Evolutionary conservation across 2,797 vertebrate species (phyloP), one percentile per base, ranked within the genome.

Genomic region (Myotis pilosus): DNA sequence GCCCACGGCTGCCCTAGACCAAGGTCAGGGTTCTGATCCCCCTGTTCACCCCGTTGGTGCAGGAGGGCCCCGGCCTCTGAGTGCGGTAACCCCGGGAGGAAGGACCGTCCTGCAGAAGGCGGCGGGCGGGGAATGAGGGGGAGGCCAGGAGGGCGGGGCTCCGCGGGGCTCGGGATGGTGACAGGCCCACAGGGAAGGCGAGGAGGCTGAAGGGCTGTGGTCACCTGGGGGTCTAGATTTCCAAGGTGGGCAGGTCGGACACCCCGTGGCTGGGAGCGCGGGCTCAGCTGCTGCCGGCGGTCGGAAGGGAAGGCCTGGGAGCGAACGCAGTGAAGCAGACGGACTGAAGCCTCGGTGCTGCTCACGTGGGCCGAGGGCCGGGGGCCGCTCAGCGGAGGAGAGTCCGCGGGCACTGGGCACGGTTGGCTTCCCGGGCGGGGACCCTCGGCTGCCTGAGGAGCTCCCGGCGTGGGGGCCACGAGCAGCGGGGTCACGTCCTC

Each of bases 261-360:
- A 16, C 7, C 1, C 36, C 10, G 0, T 0, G 15, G 41, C 22
- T 76, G 25, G 19, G 8, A 4, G 1, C 0, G 13, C 16, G 64
- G 57, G 12, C 66, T 22, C 16, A 28, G 47, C 3, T 0, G 11
- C 28, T 1, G 5, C 30, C 0, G 41, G 3, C 1, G 13, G 6
- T 3, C 0, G 0, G 33, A 13, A 55, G 25, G 13, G 47, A 86
- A 47, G 53, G 20, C 8, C 89, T 10, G 36, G 13, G 2, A 1
- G 25, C 17, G 1, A 16, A 53, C 23, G 76, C 2, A 8, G 60
- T 12, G 69, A 7, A 81, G n/a, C 64, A 13, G 10, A 44, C 1
- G 3, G 69, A 47, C 8, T 4, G 38, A 41, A 25, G 5, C 2
- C 41, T 0, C 15, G 66, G 57, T 0, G 2, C 1, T n/a, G 71